Conservation (phyloP, 2,113 vertebrate species). For the Xenotilapia caudafasciata region DNA sequence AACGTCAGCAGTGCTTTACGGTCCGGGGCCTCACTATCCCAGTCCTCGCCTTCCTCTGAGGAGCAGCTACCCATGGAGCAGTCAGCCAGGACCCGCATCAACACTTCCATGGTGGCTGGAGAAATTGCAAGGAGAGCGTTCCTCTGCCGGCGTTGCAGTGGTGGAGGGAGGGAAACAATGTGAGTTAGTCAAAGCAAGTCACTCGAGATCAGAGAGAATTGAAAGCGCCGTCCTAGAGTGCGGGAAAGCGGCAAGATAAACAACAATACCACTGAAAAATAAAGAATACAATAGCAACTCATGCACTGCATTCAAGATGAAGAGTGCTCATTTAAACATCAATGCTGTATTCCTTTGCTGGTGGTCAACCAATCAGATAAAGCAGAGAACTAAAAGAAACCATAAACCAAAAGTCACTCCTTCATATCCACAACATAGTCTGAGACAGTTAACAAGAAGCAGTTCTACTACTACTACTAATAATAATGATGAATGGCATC, state of each 20-base stretch:
- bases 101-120: constrained; percentile 96
- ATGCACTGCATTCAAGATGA: neutral
- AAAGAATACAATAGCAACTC: neutral
- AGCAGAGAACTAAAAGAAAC: neutral
- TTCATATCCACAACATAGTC: neutral
- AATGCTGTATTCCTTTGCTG: neutral
- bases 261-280: neutral
- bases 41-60: constrained; percentile 74
- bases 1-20: constrained; percentile 87
- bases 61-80: constrained; percentile 68
- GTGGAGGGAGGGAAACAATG: neutral
- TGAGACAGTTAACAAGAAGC: neutral
- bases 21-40: constrained; percentile 81
- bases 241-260: neutral
- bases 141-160: constrained; percentile 66
- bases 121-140: constrained; percentile 95
- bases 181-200: neutral
- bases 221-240: neutral
- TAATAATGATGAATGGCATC: neutral
- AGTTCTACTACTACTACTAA: neutral
- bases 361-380: neutral
- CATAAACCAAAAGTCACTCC: neutral
- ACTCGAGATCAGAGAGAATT: neutral
- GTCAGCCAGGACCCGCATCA: constrained; percentile 89
- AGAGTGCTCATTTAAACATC: neutral